Evolutionary conservation across 2,888 invertebrate genomes (phyloP).

Genomic region (Thera obeliscata): DNA sequence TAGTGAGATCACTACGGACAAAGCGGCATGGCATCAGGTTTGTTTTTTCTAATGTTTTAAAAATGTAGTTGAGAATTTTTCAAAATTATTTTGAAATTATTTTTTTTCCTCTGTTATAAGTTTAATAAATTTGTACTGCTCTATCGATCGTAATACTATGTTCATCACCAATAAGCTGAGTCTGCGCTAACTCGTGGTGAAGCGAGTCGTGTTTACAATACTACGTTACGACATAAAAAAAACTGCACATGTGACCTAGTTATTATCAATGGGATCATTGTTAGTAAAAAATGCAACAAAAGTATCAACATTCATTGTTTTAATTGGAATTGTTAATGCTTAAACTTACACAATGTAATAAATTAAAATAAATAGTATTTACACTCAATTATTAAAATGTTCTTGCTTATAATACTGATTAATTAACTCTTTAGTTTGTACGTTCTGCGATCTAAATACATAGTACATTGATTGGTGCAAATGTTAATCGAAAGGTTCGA

Average conservation of each 20-base stretch:
- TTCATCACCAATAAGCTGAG: constrained; percentile 7
- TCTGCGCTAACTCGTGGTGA: constrained; percentile 29
- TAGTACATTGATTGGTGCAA: constrained; percentile 6
- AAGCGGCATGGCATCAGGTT: no score
- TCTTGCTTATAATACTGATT: constrained; percentile 42
- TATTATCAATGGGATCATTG: constrained; percentile 38
- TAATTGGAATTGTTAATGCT: constrained; percentile 22
- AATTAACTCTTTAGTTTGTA: constrained; percentile 44
- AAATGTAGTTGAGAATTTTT: no score
- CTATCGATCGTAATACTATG: constrained; percentile 15
- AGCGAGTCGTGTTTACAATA: constrained; percentile 31
- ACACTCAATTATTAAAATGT: constrained; percentile 20
- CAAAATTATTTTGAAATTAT: neutral
- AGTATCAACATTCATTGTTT: constrained; percentile 25
- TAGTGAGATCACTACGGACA: no score
- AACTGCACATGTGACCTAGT: constrained; percentile 40
- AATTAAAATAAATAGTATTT: constrained; percentile 38
- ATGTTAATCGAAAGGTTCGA: constrained; percentile 12
- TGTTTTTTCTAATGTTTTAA: no score
- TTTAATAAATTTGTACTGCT: neutral
- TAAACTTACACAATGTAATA: constrained; percentile 29
- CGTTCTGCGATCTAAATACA: constrained; percentile 28
- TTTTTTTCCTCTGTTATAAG: neutral
- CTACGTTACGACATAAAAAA: constrained; percentile 32
- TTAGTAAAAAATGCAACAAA: constrained; percentile 35